Evolutionary conservation across 2,888 invertebrate genomes (phyloP).

Genomic region (Tetragonisca angustula): DNA sequence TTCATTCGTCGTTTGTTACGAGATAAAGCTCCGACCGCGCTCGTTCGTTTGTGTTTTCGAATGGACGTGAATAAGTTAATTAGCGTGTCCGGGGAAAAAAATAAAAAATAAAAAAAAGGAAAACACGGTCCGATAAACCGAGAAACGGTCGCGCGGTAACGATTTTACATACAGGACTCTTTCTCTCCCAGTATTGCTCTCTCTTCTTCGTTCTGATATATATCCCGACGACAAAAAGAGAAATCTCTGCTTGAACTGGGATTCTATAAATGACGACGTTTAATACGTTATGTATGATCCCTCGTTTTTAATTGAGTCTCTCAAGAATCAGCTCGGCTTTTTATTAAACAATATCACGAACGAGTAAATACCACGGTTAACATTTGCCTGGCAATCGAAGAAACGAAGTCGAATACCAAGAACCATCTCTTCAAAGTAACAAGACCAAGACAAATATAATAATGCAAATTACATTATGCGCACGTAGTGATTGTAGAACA

Average conservation of each 20-base stretch:
- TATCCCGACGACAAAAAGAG: constrained; percentile 40
- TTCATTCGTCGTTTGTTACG: not conserved
- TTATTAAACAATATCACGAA: no score
- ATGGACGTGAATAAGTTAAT: constrained; percentile 50
- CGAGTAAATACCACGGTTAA: no score
- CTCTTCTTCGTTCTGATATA: constrained; percentile 24
- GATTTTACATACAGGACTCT: constrained; percentile 34
- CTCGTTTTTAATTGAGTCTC: no score
- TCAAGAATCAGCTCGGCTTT: no score
- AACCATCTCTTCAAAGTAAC: no score
- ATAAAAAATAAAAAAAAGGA: not conserved
- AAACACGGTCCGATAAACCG: constrained; percentile 35
- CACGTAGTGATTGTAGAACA: no score
- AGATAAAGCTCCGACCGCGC: constrained; percentile 1
- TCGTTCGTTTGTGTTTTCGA: constrained; percentile 37
- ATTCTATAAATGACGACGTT: not conserved
- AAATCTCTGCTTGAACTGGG: constrained; percentile 41
- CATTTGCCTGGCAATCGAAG: no score
- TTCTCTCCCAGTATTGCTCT: not conserved
- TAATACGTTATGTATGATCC: no score
- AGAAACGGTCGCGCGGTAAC: constrained; percentile 22
- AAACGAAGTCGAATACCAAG: no score
- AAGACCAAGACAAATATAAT: no score
- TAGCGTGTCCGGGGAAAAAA: constrained; percentile 20
- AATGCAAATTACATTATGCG: no score